Conservation (phyloP, 1,140 invertebrate species). For the Pseudachorutes palmiensis region DNA sequence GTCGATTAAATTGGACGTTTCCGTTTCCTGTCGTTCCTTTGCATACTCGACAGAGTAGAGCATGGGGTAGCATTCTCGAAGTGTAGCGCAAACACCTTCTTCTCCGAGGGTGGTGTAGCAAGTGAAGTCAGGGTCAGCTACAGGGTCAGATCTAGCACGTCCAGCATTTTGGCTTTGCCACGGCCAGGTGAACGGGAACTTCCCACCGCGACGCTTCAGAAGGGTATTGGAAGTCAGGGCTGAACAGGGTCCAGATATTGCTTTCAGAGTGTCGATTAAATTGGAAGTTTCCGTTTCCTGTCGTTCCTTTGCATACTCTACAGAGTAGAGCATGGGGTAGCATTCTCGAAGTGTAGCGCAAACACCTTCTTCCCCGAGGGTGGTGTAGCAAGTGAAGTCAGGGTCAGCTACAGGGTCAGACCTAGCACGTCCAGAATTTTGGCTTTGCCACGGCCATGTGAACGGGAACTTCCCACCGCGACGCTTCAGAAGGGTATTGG, state of each 20-base stretch:
- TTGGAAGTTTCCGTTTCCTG: background rate
- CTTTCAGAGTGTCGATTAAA: slow-evolving; percentile 7
- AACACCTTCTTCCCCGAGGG: slow-evolving; percentile 57
- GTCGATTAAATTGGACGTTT: background rate
- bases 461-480: slow-evolving; percentile 4
- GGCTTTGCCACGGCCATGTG: slow-evolving; percentile 2
- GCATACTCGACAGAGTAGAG: slow-evolving; percentile 14
- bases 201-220: slow-evolving; percentile 4
- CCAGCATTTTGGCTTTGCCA: slow-evolving; percentile 2
- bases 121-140: slow-evolving; percentile 24
- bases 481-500: background rate
- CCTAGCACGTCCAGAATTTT: background rate
- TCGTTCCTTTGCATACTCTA: background rate
- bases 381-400: slow-evolving; percentile 54
- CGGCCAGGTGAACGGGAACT: slow-evolving; percentile 4
- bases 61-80: slow-evolving; percentile 62
- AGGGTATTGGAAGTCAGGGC: background rate
- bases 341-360: slow-evolving; percentile 67
- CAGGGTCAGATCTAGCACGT: background rate
- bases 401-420: background rate
- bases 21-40: background rate
- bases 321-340: slow-evolving; percentile 49
- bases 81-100: slow-evolving; percentile 62
- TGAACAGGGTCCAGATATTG: slow-evolving; percentile 9
- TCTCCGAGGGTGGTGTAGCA: slow-evolving; percentile 63